phyloP scores from a whole-genome alignment of 2,888 invertebrate genomes.

The Fragum sueziense region DNA sequence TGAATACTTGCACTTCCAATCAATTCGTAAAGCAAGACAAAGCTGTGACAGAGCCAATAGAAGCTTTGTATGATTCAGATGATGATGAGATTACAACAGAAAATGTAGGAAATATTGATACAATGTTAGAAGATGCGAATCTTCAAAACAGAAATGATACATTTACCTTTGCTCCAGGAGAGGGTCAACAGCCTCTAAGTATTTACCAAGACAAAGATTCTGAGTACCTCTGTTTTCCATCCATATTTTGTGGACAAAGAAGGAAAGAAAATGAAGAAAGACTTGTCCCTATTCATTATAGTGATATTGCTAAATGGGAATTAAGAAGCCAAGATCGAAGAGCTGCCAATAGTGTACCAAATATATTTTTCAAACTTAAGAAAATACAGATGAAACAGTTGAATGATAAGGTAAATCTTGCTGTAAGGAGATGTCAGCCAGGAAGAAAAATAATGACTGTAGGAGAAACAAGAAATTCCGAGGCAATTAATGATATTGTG shows the following conservation, averaged over 20 bases:
- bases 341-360: constrained; percentile 40
- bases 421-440: constrained; percentile 30
- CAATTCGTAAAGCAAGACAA: background rate
- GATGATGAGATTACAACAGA: background rate
- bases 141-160: background rate
- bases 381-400: constrained; percentile 50
- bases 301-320: too few species aligned
- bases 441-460: constrained; percentile 37
- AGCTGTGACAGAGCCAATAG: background rate
- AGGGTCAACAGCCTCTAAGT: constrained; percentile 42
- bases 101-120: constrained; percentile 9
- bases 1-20: background rate
- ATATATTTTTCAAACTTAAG: constrained; percentile 42
- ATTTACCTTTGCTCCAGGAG: constrained; percentile 55
- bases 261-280: constrained; percentile 31
- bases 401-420: too few species aligned
- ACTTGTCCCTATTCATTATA: constrained; percentile 44
- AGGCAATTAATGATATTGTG: constrained; percentile 40
- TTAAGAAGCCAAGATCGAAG: constrained; percentile 38
- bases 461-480: constrained; percentile 22
- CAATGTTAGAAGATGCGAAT: background rate
- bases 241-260: constrained; percentile 43
- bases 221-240: constrained; percentile 29
- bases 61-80: background rate
- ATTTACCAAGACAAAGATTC: constrained; percentile 38